Base-by-base conservation (phyloP, 1,140 invertebrate species). In the Lasioglossum baleicum region DNA sequence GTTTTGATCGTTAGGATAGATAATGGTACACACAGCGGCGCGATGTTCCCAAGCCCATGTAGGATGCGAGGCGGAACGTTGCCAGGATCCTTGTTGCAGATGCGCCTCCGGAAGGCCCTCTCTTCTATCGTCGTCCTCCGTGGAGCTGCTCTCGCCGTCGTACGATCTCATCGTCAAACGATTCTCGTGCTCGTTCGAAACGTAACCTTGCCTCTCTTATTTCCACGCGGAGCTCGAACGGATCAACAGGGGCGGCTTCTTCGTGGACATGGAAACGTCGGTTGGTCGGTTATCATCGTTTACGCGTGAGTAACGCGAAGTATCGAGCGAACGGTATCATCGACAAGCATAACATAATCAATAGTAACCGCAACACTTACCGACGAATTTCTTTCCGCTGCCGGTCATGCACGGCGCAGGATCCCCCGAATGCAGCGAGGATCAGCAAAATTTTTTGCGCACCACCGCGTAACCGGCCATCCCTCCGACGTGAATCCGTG, bases 11-110 rank as follows among this genome's bases (percentile, higher is more conserved):
- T n/a, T 7, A 7, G n/a, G 7, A n/a, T 6, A 58, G 56, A 7
- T 35, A 7, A 51, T 1, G 0, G 42, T 64, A 81, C 76, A 82
- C 83, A 92, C 91, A 31, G 84, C 72, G 66, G 71, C 84, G 15
- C 92, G 90, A 82, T 93, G 91, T 56, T 93, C 92, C 92, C 92
- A 93, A 15, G 91, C 90, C 92, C 92, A 92, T 17, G 91, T 91
- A 22, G 91, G 88, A 82, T 93, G 92, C 2, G 90, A 89, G 8
- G 88, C 84, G 0, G 92, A 90, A 35, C 92, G 87, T 56, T 92
- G 92, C 92, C 92, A 93, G 10, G 88, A 84, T 56, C 92, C 90
- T 60, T 88, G 91, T 31, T 92, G 92, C 40, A 90, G 65, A 82
- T 92, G 91, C 42, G 87, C 84, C 72, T 93, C 92, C 10, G 91